Base-by-base conservation (phyloP, 2,888 invertebrate genomes). In the Pachydiplax longipennis region DNA sequence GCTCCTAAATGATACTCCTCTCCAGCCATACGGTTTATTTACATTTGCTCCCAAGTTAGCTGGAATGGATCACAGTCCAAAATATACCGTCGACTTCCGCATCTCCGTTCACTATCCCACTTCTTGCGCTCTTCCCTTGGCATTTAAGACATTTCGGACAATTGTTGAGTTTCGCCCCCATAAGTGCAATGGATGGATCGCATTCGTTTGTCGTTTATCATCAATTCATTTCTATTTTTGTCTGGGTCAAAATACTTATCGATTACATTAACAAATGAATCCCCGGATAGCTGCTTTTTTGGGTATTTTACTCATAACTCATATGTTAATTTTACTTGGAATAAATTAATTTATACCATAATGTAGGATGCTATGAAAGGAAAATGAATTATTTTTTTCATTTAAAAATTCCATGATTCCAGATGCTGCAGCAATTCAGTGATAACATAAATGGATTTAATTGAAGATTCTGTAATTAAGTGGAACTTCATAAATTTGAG, bases 21-120 rank as follows among this genome's bases (percentile, higher is more conserved):
- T 82, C 82, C 82, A n/a, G 25, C n/a, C 25, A 25, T 25, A 15
- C 82, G 82, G 82, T 31, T 82, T 82, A 82, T 82, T 82, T 82
- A 82, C 82, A 82, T 82, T 44, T 48, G 82, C 48, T 82, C 82
- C 82, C 82, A 48, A 82, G 82, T 82, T 82, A 82, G 82, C 53
- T 31, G 82, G 53, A 82, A 82, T 82, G 82, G 82, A 82, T 80
- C 82, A 82, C n/a, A 48, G 82, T 48, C 82, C 25, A 82, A 82
- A 82, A 82, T 82, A 53, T 25, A 31, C 40, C 82, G 13, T 25
- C 15, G 31, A 82, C 82, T 53, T 48, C 53, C 82, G 82, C 40
- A 25, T 82, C 82, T 25, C 53, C 53, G 31, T 15, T 10, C 82
- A 48, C 48, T 82, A 61, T 22, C 22, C 61, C 37, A 18, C 61